A percentile compares a stretch with the other conserved stretches of the same genome.
Conservation (phyloP, 1,140 invertebrate species). For the Gonatopus flavifemur region DNA sequence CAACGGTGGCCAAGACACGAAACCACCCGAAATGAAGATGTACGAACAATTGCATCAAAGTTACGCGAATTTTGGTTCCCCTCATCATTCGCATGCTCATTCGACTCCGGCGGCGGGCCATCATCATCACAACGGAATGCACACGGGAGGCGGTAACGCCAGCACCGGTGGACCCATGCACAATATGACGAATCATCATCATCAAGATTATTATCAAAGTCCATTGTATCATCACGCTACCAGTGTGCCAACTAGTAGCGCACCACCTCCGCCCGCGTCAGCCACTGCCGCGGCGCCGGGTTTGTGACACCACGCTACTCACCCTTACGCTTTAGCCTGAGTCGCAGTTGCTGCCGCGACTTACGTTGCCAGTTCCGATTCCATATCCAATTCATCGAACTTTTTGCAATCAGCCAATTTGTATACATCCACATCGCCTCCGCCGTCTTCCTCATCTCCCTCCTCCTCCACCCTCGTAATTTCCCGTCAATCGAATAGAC, state of each 20-base stretch:
- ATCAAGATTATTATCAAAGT: constrained; percentile 81
- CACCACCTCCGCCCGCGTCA: constrained; percentile 40
- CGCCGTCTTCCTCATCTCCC: neutral
- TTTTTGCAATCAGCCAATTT: too few relatives aligned
- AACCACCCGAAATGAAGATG: constrained; percentile 72
- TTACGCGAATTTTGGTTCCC: constrained; percentile 47
- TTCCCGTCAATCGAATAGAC: too few relatives aligned
- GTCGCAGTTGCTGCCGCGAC: constrained; percentile 43
- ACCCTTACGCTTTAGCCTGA: constrained; percentile 70
- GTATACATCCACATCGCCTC: too few relatives aligned
- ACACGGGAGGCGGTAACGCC: constrained; percentile 65
- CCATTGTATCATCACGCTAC: constrained; percentile 72
- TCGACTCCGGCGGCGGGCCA: constrained; percentile 38
- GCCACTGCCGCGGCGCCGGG: constrained; percentile 64
- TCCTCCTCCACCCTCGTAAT: neutral
- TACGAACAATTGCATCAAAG: constrained; percentile 70
- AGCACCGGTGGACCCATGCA: constrained; percentile 64
- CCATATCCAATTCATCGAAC: too few relatives aligned
- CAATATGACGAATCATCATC: constrained; percentile 62
- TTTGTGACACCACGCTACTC: constrained; percentile 69
- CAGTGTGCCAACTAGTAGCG: constrained; percentile 61
- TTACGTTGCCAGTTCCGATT: constrained; percentile 25
- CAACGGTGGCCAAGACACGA: constrained; percentile 60
- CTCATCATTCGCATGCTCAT: constrained; percentile 48
- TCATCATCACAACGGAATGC: constrained; percentile 57